Base-by-base conservation (phyloP, 2,113 vertebrate species). In the Pelvicachromis taeniatus region DNA sequence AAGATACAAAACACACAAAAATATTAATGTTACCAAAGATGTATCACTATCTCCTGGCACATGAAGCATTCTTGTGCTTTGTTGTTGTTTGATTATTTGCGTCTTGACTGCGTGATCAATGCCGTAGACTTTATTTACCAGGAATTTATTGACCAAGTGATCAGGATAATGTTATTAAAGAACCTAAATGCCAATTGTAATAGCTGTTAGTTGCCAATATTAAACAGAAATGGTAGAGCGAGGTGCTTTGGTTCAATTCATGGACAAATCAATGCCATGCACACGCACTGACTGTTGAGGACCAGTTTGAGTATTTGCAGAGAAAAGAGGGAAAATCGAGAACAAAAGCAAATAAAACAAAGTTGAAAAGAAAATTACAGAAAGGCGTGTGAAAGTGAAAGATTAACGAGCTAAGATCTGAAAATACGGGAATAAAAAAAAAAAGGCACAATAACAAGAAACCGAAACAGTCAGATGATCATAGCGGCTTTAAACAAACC, bases 131-230 rank as follows among this genome's bases (percentile, higher is more conserved):
- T 91, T 91, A 85, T 94, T 93, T 89, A 84, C 84, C 52, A 82
- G 63, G 7, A 61, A 81, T 5, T 11, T 88, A 94, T 94, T 79
- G 90, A 94, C 85, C 80, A 88, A 81, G 52, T 78, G 78, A 89
- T 92, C 75, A 54, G 53, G 75, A 83, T 89, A 50, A 92, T 92
- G 85, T 81, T 77, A 93, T 92, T 91, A 92, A 87, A 86, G 79
- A 54, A 86, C 82, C 77, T 87, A 92, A 87, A 91, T 89, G 86
- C 53, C 88, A 85, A 68, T 48, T 9, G 58, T 84, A 88, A 90
- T 90, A 55, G 85, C 61, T 78, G 35, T 79, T 88, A 82, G 68
- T 38, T 85, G 87, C 75, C 75, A 59, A 77, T 86, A 86, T 85
- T 73, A 77, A 79, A 68, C 40, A 23, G 56, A n/a, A 85, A 85